Conservation (phyloP, 2,113 vertebrate genomes). For the Coptodon bakossiorum region DNA sequence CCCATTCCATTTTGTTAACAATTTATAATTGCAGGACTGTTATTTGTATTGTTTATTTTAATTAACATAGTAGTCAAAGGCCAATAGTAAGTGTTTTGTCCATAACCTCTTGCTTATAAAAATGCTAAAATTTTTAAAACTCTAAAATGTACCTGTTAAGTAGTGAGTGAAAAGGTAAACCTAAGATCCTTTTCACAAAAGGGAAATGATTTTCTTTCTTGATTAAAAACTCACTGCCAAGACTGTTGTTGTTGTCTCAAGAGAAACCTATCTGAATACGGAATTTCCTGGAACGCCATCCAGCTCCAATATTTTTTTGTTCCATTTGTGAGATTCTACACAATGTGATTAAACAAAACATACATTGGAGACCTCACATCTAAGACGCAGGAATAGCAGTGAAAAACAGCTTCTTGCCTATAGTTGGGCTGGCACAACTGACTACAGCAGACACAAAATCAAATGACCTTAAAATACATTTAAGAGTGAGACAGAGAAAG, state of each 20-base stretch:
- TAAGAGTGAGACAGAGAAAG: neutral
- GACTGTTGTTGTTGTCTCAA: neutral
- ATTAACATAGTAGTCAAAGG: neutral
- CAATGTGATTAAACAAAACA: neutral
- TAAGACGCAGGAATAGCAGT: neutral
- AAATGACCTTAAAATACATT: neutral
- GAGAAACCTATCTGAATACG: neutral
- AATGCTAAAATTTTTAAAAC: neutral
- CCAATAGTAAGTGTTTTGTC: neutral
- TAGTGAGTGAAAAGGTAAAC: neutral
- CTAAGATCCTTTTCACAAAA: neutral
- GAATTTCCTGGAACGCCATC: neutral
- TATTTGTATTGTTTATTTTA: neutral
- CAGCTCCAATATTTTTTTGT: neutral
- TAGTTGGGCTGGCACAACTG: neutral
- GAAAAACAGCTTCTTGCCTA: neutral
- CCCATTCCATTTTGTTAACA: neutral
- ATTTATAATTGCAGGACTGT: neutral
- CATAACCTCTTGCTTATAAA: neutral
- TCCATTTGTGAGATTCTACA: constrained; percentile 1
- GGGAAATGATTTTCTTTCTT: neutral
- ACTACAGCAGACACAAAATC: neutral
- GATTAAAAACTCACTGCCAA: neutral
- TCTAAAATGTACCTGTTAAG: neutral
- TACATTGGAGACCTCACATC: neutral